Conservation (phyloP, 30 jellyfish, hydroid and myxozoan species). For the Aurelia sp. region DNA sequence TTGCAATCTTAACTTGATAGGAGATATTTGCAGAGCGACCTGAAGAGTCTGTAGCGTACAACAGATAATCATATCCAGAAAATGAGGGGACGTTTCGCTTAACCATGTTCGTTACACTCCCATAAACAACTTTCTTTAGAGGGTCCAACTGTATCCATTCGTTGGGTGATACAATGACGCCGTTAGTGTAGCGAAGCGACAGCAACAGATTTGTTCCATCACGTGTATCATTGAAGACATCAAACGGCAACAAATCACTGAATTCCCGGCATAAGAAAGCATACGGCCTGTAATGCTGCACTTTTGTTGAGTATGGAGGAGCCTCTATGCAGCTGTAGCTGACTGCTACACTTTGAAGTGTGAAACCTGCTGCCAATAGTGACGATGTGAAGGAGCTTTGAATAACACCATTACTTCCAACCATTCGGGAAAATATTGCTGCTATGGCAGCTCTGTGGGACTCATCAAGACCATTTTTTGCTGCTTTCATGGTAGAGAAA, state of each 20-base stretch:
- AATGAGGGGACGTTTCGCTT: constrained; percentile 14
- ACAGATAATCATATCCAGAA: constrained; percentile 38
- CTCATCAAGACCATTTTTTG: constrained; percentile 74
- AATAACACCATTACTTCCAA: constrained; percentile 5
- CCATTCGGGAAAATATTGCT: constrained; percentile 59
- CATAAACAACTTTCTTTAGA: constrained; percentile 61
- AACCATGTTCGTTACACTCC: constrained; percentile 60
- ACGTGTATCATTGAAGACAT: constrained; percentile 36
- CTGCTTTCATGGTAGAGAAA: constrained; percentile 52
- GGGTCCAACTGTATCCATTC: constrained; percentile 84
- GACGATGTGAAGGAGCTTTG: constrained; percentile 33
- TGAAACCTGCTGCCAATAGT: constrained; percentile 41
- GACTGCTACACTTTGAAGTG: constrained; percentile 5
- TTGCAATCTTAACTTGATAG: constrained; percentile 44
- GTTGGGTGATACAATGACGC: constrained; percentile 58
- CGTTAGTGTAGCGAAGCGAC: constrained; percentile 54
- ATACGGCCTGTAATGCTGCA: constrained; percentile 21
- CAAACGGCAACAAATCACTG: constrained; percentile 20
- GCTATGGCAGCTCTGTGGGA: constrained; percentile 66
- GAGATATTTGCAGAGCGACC: constrained; percentile 85
- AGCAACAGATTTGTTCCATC: constrained; percentile 40
- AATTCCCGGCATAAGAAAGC: constrained; percentile 60
- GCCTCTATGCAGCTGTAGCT: constrained; percentile 89
- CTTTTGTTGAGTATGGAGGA: constrained; percentile 69
- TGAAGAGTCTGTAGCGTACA: constrained; percentile 88